Evolutionary conservation across 2,797 vertebrate species (phyloP).

Genomic region (Heteromormyrus szaboi): DNA sequence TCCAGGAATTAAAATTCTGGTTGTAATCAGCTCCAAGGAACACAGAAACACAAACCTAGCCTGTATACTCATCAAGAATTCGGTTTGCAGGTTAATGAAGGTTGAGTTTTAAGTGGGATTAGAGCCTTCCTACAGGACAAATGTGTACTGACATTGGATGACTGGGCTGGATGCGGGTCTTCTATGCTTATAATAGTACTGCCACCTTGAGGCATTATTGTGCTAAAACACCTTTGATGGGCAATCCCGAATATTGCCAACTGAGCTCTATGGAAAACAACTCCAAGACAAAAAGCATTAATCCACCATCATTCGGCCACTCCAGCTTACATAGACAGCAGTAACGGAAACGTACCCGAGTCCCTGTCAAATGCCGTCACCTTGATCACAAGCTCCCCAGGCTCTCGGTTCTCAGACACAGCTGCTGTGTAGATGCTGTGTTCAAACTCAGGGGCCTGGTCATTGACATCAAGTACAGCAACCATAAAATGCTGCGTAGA

Average conservation of each 20-base stretch:
- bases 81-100: neutral
- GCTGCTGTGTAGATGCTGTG: conserved; percentile 61
- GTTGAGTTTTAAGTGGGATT: neutral
- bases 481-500: conserved; percentile 76
- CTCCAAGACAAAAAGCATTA: neutral
- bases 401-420: conserved; percentile 72
- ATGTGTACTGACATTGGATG: conserved; percentile 1
- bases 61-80: neutral
- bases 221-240: neutral
- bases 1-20: neutral
- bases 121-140: conserved; percentile 6
- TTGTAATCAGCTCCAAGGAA: neutral
- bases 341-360: conserved; percentile 63
- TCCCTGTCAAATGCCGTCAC: conserved; percentile 75
- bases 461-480: conserved; percentile 76
- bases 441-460: conserved; percentile 69
- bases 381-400: conserved; percentile 64
- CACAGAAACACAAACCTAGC: neutral
- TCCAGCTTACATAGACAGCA: neutral
- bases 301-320: neutral
- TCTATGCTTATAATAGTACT: conserved; percentile 36
- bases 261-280: neutral
- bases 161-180: neutral
- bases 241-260: neutral
- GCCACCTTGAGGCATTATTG: conserved; percentile 47